These are phyloP conservation scores for cat (Felis catus) DNA, from an alignment of 2,113 vertebrate genomes.

Conservation along the genomic window DNA sequence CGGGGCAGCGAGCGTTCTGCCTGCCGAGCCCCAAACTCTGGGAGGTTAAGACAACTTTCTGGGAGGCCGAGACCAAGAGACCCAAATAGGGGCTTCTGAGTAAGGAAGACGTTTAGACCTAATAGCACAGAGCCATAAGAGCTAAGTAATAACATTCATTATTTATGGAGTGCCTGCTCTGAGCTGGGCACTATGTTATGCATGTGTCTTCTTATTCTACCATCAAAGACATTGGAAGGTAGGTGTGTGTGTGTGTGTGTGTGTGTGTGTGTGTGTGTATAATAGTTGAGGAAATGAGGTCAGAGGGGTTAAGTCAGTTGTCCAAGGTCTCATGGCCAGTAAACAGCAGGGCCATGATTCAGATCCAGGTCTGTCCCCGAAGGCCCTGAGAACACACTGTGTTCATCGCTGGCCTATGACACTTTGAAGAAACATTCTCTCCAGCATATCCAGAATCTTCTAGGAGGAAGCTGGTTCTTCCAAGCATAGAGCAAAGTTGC, in stretches of 20 bases:
- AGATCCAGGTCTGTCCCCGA: not conserved
- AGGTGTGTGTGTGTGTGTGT: no score
- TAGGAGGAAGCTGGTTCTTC: not conserved
- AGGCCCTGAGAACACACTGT: not conserved
- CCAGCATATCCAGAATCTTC: not conserved
- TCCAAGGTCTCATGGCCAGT: not conserved
- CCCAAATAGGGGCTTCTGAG: not conserved
- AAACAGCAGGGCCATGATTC: not conserved
- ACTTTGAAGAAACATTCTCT: not conserved
- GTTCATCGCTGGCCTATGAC: not conserved
- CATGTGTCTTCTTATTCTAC: not conserved
- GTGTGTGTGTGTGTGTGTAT: no score
- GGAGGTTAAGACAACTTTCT: not conserved
- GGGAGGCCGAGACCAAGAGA: not conserved
- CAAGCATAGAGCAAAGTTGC: not conserved
- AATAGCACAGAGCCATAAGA: not conserved
- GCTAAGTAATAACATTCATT: not conserved
- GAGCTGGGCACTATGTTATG: fast-evolving
- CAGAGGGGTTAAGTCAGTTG: not conserved
- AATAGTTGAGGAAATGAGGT: not conserved
- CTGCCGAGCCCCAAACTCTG: not conserved
- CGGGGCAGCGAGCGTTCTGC: fast-evolving
- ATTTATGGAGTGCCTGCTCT: not conserved
- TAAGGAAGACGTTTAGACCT: not conserved
- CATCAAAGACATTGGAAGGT: not conserved